Base-by-base conservation (phyloP, 1,140 invertebrate species). In the Triops longicaudatus region DNA sequence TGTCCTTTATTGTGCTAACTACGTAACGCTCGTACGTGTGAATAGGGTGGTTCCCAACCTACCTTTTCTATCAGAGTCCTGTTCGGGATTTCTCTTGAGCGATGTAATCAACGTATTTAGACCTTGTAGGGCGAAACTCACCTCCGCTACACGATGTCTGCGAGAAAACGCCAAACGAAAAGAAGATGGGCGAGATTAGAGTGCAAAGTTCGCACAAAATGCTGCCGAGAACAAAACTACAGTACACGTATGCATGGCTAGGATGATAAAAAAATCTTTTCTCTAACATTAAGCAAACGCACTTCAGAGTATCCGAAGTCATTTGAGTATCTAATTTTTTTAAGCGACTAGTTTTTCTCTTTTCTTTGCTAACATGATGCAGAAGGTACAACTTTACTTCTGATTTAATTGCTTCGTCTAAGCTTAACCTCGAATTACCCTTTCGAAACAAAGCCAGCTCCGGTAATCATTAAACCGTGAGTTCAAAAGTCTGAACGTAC, bases 61-160 rank as follows among this genome's bases (percentile, higher is more conserved):
- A 77, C n/a, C 28, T 73, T 27, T 75, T 42, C 22, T 12, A 14
- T 14, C 74, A 37, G 6, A 79, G 28, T 78, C 28, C 0, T 41
- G 1, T 7, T 43, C 87, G 31, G 94, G 92, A 73, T 95, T 94
- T 82, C 95, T 95, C 85, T 98, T 96, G 84, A 98, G 89, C 9
- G 95, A 96, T 27, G 93, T 89, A 3, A 97, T 90, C 26, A 98
- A 86, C 0, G 96, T 97, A 11, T 95, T 93, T 74, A 98, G 91
- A 72, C 96, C 96, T 86, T 98, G 96, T 37, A 98, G 83, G n/a
- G 98, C 96, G 85, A 97, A 98, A 50, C 95, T 94, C 83, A 98
- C 96, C 86, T 98, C 97, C 4, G 95, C 96, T 75, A 98, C 87
- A 77, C 96, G 88, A 81, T 97, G 95, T 83, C 96, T 97, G 85